These are phyloP conservation scores for Rhingia campestris DNA, from an alignment of 2,888 invertebrate species.

Conservation along the genomic window DNA sequence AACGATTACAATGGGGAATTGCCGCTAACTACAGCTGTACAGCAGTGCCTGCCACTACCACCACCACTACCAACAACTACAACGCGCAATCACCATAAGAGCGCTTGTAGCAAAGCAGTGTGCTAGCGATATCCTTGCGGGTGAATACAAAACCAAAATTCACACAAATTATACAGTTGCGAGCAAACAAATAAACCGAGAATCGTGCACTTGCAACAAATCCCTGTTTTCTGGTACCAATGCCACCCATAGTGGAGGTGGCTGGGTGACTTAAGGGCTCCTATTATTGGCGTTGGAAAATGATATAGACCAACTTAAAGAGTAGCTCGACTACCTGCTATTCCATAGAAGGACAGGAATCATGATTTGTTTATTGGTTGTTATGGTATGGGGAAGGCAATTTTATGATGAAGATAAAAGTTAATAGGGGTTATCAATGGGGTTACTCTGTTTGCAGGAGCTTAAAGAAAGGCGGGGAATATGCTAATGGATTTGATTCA, in stretches of 20 bases:
- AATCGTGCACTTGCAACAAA: slow-evolving; percentile 50
- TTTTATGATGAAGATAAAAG: slow-evolving; percentile 6
- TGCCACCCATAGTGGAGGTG: neutral
- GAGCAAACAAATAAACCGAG: slow-evolving; percentile 45
- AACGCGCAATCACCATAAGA: neutral
- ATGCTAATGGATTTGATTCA: too few species aligned
- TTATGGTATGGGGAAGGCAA: neutral
- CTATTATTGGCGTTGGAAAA: slow-evolving; percentile 17
- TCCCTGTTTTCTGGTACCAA: slow-evolving; percentile 25
- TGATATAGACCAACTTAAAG: slow-evolving; percentile 26
- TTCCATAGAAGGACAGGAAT: slow-evolving; percentile 21
- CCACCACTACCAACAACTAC: neutral
- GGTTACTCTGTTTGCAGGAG: too few species aligned
- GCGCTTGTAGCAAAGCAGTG: slow-evolving; percentile 21
- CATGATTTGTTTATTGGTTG: slow-evolving; percentile 23
- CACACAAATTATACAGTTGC: slow-evolving; percentile 40
- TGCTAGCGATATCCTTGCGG: slow-evolving; percentile 40
- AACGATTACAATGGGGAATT: slow-evolving; percentile 68
- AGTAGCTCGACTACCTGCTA: slow-evolving; percentile 9
- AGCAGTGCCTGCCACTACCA: neutral
- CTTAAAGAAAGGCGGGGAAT: too few species aligned
- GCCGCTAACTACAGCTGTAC: slow-evolving; percentile 53
- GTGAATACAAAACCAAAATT: slow-evolving; percentile 47
- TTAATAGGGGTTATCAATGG: too few species aligned
- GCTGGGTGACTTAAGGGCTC: slow-evolving; percentile 26